These are phyloP conservation scores for Leucopsar rothschildi DNA, from an alignment of 2,113 vertebrate genomes.

Conservation along the genomic window DNA sequence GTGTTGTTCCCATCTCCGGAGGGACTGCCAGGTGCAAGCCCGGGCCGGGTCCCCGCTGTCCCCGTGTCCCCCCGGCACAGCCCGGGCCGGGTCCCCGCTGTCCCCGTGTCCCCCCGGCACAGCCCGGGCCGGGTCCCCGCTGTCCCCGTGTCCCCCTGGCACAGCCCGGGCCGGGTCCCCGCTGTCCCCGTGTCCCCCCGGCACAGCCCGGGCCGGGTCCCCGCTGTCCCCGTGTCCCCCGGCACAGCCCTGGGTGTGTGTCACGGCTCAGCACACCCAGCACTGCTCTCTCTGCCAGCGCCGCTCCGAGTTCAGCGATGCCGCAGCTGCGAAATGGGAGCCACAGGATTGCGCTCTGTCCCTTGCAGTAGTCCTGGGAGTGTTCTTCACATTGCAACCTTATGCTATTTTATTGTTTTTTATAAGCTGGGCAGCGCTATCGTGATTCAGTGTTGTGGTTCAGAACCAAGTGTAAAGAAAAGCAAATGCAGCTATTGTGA, in stretches of 20 bases:
- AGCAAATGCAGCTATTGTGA: neutral
- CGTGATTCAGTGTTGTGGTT: accelerated
- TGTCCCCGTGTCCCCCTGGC: no score
- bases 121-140: no score
- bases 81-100: no score
- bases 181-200: no score
- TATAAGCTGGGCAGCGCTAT: accelerated
- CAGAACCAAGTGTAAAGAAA: neutral
- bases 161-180: no score
- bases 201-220: no score
- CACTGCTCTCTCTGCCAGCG: no score
- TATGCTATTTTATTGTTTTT: no score
- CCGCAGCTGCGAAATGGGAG: neutral
- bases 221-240: no score
- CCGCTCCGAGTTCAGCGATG: neutral
- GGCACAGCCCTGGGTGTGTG: no score
- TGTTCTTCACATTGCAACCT: neutral
- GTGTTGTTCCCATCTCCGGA: accelerated
- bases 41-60: accelerated
- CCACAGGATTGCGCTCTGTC: neutral
- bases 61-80: no score
- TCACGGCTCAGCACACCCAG: accelerated
- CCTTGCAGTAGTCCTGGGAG: neutral
- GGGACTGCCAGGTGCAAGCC: neutral
- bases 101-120: no score